phyloP scores from a whole-genome alignment of 1,140 invertebrate species.

The Helicoverpa armigera region DNA sequence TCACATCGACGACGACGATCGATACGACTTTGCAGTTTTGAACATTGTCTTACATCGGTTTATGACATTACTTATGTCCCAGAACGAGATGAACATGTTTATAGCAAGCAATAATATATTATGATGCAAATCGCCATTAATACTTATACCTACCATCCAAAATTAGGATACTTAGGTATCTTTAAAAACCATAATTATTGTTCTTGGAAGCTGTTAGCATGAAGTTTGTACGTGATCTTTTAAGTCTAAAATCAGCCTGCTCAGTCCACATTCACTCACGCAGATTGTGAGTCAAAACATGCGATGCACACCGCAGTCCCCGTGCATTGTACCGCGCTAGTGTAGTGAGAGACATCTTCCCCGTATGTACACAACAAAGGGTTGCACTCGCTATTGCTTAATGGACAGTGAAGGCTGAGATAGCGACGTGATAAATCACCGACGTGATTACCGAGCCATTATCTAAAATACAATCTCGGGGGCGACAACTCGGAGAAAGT shows the following conservation, averaged over 20 bases:
- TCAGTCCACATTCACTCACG: not conserved
- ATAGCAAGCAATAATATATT: too few species aligned
- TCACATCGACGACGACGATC: too few species aligned
- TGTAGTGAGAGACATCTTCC: constrained; percentile 13
- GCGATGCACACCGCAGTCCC: constrained; percentile 12
- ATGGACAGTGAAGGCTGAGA: constrained; percentile 84
- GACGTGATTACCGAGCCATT: constrained; percentile 82
- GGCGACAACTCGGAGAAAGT: constrained; percentile 70
- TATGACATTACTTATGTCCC: too few species aligned
- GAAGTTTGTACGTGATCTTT: not conserved
- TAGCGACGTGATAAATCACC: constrained; percentile 83
- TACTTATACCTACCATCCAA: too few species aligned
- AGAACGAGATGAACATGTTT: too few species aligned
- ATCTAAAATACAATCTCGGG: constrained; percentile 84
- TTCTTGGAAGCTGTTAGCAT: not conserved
- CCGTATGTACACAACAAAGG: constrained; percentile 70
- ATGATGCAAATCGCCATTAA: too few species aligned
- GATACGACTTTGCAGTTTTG: too few species aligned
- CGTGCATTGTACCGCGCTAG: constrained; percentile 15
- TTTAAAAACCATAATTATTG: too few species aligned
- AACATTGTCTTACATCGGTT: too few species aligned
- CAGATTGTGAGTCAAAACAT: constrained; percentile 16
- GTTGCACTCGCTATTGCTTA: constrained; percentile 81
- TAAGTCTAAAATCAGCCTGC: not conserved
- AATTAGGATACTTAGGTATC: too few species aligned